These are phyloP conservation scores for Mormyrus proboscirostris DNA, from an alignment of 2,797 vertebrate genomes.

Conservation along the genomic window DNA sequence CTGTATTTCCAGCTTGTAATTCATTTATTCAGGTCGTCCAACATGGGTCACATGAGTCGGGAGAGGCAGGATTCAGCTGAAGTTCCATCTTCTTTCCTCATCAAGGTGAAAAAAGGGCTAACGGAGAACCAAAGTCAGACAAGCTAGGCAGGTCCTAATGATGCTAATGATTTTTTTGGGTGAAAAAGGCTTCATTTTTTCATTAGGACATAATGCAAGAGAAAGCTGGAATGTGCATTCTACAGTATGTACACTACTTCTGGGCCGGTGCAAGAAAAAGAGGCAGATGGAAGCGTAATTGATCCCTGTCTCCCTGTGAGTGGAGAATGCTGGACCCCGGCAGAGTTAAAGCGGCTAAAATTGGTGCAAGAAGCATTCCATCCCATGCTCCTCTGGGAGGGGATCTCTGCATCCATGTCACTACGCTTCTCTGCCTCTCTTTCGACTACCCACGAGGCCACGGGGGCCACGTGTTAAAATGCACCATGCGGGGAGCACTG, in stretches of 20 bases:
- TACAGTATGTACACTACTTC: neutral
- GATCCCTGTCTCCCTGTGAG: constrained; percentile 54
- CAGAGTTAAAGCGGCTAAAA: constrained; percentile 46
- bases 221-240: neutral
- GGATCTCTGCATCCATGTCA: neutral
- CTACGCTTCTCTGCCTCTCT: neutral
- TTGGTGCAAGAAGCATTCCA: constrained; percentile 41
- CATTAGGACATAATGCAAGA: neutral
- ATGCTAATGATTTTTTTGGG: neutral
- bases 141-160: constrained; percentile 20
- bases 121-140: constrained; percentile 28
- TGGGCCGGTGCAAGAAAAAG: constrained; percentile 28
- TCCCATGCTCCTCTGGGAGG: neutral
- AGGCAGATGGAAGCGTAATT: constrained; percentile 68
- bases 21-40: constrained; percentile 37
- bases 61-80: neutral
- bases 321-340: constrained; percentile 50
- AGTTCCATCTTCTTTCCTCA: neutral
- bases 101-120: constrained; percentile 28
- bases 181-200: neutral
- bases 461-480: constrained; percentile 4
- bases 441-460: neutral
- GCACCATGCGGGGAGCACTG: neutral
- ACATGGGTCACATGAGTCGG: constrained; percentile 25
- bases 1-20: constrained; percentile 41